phyloP scores from a whole-genome alignment of 2,888 invertebrate genomes.

The Drosophila longiperda region DNA sequence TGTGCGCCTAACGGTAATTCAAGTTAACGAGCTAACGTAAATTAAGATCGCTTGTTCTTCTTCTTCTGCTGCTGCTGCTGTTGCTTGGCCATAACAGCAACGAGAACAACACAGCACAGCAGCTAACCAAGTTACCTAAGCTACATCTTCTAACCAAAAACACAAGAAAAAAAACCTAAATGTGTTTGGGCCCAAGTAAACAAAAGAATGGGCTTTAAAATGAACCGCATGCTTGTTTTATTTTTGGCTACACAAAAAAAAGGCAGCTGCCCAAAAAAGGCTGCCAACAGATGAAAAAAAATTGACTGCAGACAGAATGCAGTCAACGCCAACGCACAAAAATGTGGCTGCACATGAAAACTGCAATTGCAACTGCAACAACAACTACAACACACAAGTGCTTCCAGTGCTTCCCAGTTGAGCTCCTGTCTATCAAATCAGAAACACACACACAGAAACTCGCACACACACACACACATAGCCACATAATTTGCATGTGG shows the following conservation, averaged over 20 bases:
- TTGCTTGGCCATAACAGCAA: slow-evolving; percentile 20
- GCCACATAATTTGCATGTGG: slow-evolving; percentile 70
- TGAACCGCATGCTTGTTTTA: slow-evolving; percentile 51
- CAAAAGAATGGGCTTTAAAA: slow-evolving; percentile 60
- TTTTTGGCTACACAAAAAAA: slow-evolving; percentile 51
- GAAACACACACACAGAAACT: slow-evolving; percentile 17
- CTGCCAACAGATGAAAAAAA: slow-evolving; percentile 25
- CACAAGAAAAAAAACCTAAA: slow-evolving; percentile 41
- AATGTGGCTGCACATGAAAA: slow-evolving; percentile 44
- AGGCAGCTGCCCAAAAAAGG: slow-evolving; percentile 62
- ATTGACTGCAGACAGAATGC: slow-evolving; percentile 51
- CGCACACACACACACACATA: slow-evolving; percentile 12
- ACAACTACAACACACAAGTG: slow-evolving; percentile 39
- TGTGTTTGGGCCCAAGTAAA: slow-evolving; percentile 68
- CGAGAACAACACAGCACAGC: slow-evolving; percentile 5
- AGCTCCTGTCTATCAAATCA: slow-evolving; percentile 48
- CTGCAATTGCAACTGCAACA: slow-evolving; percentile 28
- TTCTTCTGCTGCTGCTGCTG: neutral
- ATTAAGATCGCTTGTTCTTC: slow-evolving; percentile 79
- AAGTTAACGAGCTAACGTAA: slow-evolving; percentile 80
- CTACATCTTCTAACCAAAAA: slow-evolving; percentile 34
- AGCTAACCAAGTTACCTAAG: slow-evolving; percentile 47
- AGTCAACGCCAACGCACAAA: slow-evolving; percentile 75
- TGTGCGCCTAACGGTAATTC: slow-evolving; percentile 68
- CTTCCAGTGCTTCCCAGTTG: slow-evolving; percentile 28